Percentiles rank a stretch among this genome's conserved stretches.
These are phyloP conservation scores for Aplysina aerophoba DNA, from an alignment of 37 sponge, comb jelly and placozoan genomes.

Conservation along the genomic window DNA sequence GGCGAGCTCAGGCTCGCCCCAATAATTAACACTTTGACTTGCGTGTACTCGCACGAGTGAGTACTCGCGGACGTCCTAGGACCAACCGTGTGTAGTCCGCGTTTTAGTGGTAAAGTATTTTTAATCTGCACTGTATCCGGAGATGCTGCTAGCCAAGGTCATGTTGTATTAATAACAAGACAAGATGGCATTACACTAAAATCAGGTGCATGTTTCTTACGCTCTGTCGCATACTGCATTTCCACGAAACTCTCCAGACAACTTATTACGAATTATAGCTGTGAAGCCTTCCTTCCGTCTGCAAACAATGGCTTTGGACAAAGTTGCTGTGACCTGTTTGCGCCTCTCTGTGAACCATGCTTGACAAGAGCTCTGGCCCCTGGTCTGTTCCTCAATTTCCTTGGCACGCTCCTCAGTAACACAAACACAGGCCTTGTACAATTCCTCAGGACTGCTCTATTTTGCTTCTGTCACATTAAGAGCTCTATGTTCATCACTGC, in stretches of 20 bases:
- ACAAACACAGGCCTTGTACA: constrained; percentile 1
- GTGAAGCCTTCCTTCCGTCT: constrained; percentile 6
- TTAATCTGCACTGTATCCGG: no score
- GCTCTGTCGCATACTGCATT: not conserved
- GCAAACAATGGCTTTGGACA: not conserved
- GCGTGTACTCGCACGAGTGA: no score
- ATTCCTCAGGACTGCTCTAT: constrained; percentile 13
- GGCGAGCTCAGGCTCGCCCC: no score
- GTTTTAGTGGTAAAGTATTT: no score
- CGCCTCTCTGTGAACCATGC: constrained; percentile 1
- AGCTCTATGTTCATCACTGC: constrained; percentile 1
- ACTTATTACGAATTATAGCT: not conserved
- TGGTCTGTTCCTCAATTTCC: constrained; percentile 9
- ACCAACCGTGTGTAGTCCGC: no score
- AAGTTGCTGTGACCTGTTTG: not conserved
- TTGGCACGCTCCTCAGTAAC: not conserved
- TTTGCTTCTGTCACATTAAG: not conserved
- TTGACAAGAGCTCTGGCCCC: constrained; percentile 1
- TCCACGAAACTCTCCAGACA: not conserved
- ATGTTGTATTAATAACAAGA: not conserved
- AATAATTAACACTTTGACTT: no score
- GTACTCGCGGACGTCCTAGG: no score
- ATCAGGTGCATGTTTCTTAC: not conserved
- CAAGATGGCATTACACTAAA: constrained; percentile 4
- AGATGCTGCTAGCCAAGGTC: constrained; percentile 35